Evolutionary conservation across 37 sponge, comb jelly and placozoan genomes (phyloP).

Genomic region (Beroe ovata): DNA sequence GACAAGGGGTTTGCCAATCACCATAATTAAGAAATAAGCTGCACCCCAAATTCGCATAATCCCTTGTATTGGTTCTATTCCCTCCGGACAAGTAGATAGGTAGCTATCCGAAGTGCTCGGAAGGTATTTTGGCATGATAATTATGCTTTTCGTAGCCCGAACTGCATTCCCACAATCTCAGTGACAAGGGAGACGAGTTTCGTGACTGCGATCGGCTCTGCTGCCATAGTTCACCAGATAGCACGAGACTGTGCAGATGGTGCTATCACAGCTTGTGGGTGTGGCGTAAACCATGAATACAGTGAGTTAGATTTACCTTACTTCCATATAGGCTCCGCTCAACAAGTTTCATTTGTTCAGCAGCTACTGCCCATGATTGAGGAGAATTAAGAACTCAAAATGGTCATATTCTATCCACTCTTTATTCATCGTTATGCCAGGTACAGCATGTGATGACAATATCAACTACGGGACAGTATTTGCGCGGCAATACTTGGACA

Average conservation of each 20-base stretch:
- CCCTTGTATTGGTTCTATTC: too few relatives aligned
- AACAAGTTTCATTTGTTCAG: not conserved
- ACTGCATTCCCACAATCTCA: too few relatives aligned
- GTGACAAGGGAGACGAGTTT: slow-evolving; percentile 37
- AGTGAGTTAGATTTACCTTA: not conserved
- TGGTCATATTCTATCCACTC: not conserved
- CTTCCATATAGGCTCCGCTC: too few relatives aligned
- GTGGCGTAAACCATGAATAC: slow-evolving; percentile 61
- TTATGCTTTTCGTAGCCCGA: too few relatives aligned
- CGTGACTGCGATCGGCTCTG: slow-evolving; percentile 61
- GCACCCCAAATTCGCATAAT: too few relatives aligned
- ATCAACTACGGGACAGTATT: slow-evolving; percentile 34
- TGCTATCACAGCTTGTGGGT: slow-evolving; percentile 17
- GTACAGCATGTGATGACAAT: slow-evolving; percentile 26
- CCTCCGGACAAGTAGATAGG: too few relatives aligned
- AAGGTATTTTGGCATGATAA: too few relatives aligned
- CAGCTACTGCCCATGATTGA: not conserved
- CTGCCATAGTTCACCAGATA: slow-evolving; percentile 63
- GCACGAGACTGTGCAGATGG: slow-evolving; percentile 57
- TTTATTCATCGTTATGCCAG: too few relatives aligned
- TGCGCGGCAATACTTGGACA: slow-evolving; percentile 32
- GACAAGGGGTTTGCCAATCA: too few relatives aligned
- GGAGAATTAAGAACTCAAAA: not conserved
- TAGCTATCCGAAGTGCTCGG: too few relatives aligned
- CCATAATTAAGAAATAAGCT: too few relatives aligned